A percentile compares a stretch with the other conserved stretches of the same genome.
phyloP scores from a whole-genome alignment of 1,140 invertebrate species.

The Sipha flava region DNA sequence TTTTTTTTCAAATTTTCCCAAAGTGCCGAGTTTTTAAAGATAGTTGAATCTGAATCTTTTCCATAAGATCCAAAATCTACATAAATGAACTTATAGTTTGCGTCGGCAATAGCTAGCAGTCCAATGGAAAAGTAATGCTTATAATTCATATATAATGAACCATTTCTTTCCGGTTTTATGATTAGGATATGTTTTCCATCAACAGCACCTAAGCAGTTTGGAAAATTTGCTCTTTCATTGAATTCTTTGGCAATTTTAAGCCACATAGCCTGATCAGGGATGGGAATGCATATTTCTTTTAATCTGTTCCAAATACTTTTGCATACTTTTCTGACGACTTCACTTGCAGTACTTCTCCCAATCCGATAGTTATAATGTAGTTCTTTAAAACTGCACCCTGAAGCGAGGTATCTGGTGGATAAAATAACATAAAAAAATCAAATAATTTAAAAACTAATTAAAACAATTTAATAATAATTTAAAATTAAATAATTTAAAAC shows the following conservation, averaged over 20 bases:
- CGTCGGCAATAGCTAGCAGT: background rate
- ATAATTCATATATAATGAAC: no score
- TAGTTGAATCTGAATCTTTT: slow-evolving; percentile 22
- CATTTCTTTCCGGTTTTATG: no score
- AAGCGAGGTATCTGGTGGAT: slow-evolving; percentile 27
- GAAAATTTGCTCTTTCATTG: no score
- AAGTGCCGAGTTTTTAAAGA: slow-evolving; percentile 19
- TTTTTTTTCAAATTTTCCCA: no score
- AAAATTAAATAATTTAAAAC: no score
- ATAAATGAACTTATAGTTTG: background rate
- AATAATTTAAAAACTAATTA: no score
- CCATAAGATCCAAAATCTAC: slow-evolving; percentile 32
- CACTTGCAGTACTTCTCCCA: slow-evolving; percentile 36
- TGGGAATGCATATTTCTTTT: slow-evolving; percentile 32
- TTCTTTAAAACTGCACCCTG: slow-evolving; percentile 36
- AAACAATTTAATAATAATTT: no score
- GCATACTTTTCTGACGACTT: slow-evolving; percentile 36
- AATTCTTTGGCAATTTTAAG: background rate
- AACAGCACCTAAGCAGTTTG: background rate
- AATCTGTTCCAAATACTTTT: slow-evolving; percentile 35
- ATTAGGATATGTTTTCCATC: slow-evolving; percentile 31
- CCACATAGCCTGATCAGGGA: slow-evolving; percentile 32
- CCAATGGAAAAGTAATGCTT: no score
- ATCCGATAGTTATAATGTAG: slow-evolving; percentile 36
- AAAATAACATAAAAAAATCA: no score